Evolutionary conservation across 2,113 vertebrate genomes (phyloP), one percentile per base, ranked within the genome.

Genomic region (Anas platyrhynchos): DNA sequence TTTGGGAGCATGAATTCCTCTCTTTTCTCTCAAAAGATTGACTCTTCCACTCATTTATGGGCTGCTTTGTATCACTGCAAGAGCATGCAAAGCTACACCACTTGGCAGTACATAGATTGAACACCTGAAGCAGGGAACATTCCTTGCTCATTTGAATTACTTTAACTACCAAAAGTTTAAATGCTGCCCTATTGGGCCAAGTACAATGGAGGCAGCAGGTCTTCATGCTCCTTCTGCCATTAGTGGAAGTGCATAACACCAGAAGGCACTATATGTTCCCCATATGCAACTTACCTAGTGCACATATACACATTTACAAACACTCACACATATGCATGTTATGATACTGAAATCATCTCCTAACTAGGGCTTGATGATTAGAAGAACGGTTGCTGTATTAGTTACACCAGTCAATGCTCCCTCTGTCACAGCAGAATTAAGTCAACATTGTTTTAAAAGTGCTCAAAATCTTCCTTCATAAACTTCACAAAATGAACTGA

Each of bases 351-450:
- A 93, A 91, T 93, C 66, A 67, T 61, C 91, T 56, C 50, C 66
- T 71, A n/a, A 76, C 77, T 56, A 86, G 46, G 88, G 80, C 55
- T 43, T n/a, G 61, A 46, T 34, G 32, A 31, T 75, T 88, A 96
- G 91, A 87, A 93, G 69, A 76, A 92, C 69, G 34, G 4, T 62
- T 95, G 27, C 14, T 94, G 84, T 52, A 85, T 62, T 82, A 59
- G 15, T 56, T 79, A 63, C 74, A 71, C 55, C 56, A 96, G 67
- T 34, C 22, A 86, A 82, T 20, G 26, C 32, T 34, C 50, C 88
- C 76, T 72, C 79, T 93, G 88, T 95, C 92, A 96, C 90, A 46
- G 69, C 36, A 94, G 90, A 96, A 91, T 96, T 52, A 91, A 94
- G 78, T 84, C 2, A 52, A 91, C 48, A n/a, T 81, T 58, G 50